Evolutionary conservation across 2,113 vertebrate species (phyloP), one percentile per base, ranked within the genome.

Genomic region (Dicrurus megarhynchus): DNA sequence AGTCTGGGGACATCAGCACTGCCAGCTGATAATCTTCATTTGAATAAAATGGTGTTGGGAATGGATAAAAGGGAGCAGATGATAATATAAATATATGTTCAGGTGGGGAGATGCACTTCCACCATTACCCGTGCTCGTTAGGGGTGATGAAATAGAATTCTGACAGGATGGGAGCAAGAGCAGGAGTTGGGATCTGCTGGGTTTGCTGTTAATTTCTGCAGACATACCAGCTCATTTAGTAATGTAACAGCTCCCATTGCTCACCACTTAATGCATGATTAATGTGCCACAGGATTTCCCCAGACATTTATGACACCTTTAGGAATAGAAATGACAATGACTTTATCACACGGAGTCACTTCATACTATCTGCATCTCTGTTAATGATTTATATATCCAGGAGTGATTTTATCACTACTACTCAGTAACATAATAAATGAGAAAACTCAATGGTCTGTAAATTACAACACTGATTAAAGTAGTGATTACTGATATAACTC

Each of bases 391-490:
- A 96, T 96, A 80, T 92, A 94, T 97, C 95, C 97, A 56, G 94
- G 86, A 96, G 87, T 74, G 17, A 96, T 96, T 93, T 78, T 95
- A 93, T 79, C 94, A 70, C 93, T 93, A 26, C 59, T 91, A 93
- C 83, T 89, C 92, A 81, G 97, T 70, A 90, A 95, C 20, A 74
- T 97, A 97, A 97, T 96, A 96, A 97, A 97, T 96, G 97, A 96
- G 96, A 74, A 91, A 95, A 97, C 97, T 97, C 98, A 98, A 97
- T 96, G 97, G 96, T 93, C 97, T 97, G 96, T 97, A 96, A 98
- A 98, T 98, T 97, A 94, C 97, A 98, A 96, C 98, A 98, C 97
- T 98, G 98, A 98, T 98, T 97, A 97, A 93, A 97, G 97, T 94
- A 96, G 96, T 74, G 97, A 98, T 97, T 90, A 95, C 95, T 90